Evolutionary conservation across 2,113 vertebrate genomes (phyloP), one percentile per base, ranked within the genome.

Genomic region (Embiotoca jacksoni): DNA sequence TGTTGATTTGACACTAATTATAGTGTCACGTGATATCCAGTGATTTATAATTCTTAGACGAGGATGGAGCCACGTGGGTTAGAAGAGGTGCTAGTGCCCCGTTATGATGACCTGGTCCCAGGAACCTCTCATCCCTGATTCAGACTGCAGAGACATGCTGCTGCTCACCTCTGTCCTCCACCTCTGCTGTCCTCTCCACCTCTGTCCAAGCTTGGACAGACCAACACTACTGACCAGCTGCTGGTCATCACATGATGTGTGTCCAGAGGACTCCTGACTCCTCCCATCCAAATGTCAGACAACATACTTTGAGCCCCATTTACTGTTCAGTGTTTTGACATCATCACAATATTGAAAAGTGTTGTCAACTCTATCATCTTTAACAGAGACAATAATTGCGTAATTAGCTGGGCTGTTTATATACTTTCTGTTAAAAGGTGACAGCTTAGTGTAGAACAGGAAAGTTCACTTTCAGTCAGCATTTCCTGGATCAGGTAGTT

Each of bases 1-100:
- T 4, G 23, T 23, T 30, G 13, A 23, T 35, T 2, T 55, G 10
- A 31, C 23, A 30, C 1, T 7, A 15, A 4, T 13, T 0, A 7
- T 8, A 14, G 2, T 16, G 41, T 44, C 41, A 44, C 2, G 41
- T 44, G 9, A 44, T 11, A 44, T 2, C 41, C 41, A 11, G 10
- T 11, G 4, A 44, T 13, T 11, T 44, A 44, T 11, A 6, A 44
- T 44, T 11, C 13, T 44, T 11, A 3, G 3, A 13, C 6, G 1
- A 4, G 4, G 9, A 13, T 44, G 13, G 10, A 3, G 10, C 7
- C 49, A 7, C 7, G 16, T 52, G 49, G 16, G 49, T 52, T 6
- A 52, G 6, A 23, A 23, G 16, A 6, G 5, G 16, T 30, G 13
- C 32, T 2, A 32, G 53, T 5, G 23, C 53, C 31, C 3, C 7